phyloP scores from a whole-genome alignment of 2,888 invertebrate genomes.

The Cyrtodaria siliqua region DNA sequence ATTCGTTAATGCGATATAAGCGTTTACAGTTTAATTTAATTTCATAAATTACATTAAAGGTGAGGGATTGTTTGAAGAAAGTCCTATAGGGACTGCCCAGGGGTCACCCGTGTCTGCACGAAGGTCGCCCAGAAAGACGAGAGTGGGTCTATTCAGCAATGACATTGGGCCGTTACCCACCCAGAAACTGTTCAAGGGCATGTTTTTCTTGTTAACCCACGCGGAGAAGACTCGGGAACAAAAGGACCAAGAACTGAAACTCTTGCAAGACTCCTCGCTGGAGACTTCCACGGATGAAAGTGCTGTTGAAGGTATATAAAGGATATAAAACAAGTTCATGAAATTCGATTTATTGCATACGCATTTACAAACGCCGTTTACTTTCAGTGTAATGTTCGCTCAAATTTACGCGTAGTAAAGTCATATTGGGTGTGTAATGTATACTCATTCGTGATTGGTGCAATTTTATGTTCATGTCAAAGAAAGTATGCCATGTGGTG shows the following conservation, averaged over 20 bases:
- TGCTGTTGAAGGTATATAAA: constrained; percentile 71
- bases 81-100: constrained; percentile 54
- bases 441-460: too few species aligned
- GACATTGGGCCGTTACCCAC: constrained; percentile 60
- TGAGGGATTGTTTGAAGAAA: constrained; percentile 29
- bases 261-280: constrained; percentile 68
- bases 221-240: constrained; percentile 75
- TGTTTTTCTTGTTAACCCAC: constrained; percentile 78
- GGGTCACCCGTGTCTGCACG: constrained; percentile 58
- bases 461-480: too few species aligned
- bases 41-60: constrained; percentile 6
- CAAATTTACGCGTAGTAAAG: too few species aligned
- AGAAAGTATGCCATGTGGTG: too few species aligned
- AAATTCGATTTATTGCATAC: too few species aligned
- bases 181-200: constrained; percentile 72
- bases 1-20: too few species aligned
- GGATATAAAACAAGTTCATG: too few species aligned
- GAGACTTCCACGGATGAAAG: constrained; percentile 78
- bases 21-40: too few species aligned
- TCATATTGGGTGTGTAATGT: too few species aligned
- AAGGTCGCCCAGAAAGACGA: constrained; percentile 68
- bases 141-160: constrained; percentile 57
- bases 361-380: too few species aligned
- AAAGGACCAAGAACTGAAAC: constrained; percentile 68
- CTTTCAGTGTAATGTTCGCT: too few species aligned